Evolutionary conservation across 2,888 invertebrate species (phyloP).

Genomic region (Metacarcinus magister): DNA sequence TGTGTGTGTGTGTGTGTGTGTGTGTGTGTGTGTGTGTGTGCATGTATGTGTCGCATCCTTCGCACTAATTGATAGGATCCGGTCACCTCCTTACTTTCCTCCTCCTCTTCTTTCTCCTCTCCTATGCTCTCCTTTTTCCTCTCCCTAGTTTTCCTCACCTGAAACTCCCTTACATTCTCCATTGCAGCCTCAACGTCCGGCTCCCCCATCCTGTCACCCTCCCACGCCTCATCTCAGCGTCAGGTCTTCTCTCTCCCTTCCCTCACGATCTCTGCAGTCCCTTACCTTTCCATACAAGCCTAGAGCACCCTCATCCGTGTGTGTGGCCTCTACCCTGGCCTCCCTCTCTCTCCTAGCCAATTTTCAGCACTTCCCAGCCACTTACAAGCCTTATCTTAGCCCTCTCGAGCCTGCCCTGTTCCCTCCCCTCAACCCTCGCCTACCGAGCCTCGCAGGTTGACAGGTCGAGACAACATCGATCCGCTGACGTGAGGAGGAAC

Average conservation of each 20-base stretch:
- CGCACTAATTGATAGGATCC: background rate
- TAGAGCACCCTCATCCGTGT: background rate
- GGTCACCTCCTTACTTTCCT: background rate
- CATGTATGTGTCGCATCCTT: background rate
- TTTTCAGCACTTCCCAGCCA: conserved; percentile 18
- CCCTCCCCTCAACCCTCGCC: background rate
- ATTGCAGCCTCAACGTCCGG: too few relatives aligned
- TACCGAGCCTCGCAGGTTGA: conserved; percentile 39
- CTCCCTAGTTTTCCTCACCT: too few relatives aligned
- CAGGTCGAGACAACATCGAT: conserved; percentile 4
- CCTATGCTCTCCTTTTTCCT: too few relatives aligned
- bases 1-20: conserved; percentile 60
- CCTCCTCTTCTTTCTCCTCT: background rate
- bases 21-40: conserved; percentile 6
- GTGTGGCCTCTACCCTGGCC: background rate
- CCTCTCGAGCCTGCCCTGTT: too few relatives aligned
- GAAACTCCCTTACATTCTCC: too few relatives aligned
- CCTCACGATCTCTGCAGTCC: background rate
- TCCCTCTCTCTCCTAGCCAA: background rate
- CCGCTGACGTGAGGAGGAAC: background rate
- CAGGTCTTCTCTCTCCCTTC: background rate
- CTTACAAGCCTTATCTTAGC: background rate
- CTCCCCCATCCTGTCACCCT: background rate
- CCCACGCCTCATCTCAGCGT: background rate
- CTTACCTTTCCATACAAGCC: too few relatives aligned